phyloP scores from a whole-genome alignment of 64 coral and sea anemone species.

The Platygyra sinensis region DNA sequence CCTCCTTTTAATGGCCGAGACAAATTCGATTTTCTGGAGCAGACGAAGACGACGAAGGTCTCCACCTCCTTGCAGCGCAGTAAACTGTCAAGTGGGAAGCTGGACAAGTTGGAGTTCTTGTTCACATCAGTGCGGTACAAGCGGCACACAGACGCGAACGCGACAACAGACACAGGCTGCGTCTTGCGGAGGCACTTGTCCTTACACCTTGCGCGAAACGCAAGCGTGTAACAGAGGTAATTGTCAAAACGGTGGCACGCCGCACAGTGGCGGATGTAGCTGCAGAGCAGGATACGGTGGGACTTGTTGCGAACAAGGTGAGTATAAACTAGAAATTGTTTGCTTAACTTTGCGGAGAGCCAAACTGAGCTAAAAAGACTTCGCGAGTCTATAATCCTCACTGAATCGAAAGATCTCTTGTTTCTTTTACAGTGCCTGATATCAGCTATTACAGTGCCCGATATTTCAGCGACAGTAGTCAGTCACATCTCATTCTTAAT shows the following conservation, averaged over 20 bases:
- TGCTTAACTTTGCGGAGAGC: no score
- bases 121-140: constrained; percentile 65
- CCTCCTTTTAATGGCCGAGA: not conserved
- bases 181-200: constrained; percentile 56
- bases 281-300: constrained; percentile 64
- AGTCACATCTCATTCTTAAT: no score
- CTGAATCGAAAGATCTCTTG: no score
- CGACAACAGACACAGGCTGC: not conserved
- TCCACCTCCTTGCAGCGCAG: not conserved
- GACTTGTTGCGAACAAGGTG: constrained; percentile 66
- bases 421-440: no score
- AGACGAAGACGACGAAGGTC: constrained; percentile 43
- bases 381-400: no score
- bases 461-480: no score
- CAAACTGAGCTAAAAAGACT: no score
- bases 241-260: constrained; percentile 72
- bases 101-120: constrained; percentile 72
- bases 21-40: constrained; percentile 32
- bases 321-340: not conserved
- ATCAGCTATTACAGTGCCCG: no score
- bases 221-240: constrained; percentile 51
- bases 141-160: constrained; percentile 44
- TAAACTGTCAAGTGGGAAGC: constrained; percentile 46
- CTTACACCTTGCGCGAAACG: constrained; percentile 8
- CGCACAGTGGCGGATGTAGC: constrained; percentile 37